phyloP scores from a whole-genome alignment of 2,113 vertebrate species.

The Burhinus bistriatus region DNA sequence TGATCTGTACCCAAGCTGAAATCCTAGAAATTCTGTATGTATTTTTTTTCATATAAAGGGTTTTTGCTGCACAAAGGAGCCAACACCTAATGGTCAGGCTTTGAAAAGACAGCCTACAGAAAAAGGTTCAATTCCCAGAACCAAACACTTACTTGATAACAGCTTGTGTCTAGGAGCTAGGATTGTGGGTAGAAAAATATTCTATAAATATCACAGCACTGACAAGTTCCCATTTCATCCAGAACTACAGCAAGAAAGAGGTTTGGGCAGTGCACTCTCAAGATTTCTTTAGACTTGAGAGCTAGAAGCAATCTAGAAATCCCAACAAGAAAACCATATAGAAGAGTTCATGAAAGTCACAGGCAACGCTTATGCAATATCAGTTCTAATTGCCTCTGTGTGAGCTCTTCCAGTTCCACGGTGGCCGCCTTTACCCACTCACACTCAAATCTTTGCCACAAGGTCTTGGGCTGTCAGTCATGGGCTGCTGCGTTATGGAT shows the following conservation, averaged over 20 bases:
- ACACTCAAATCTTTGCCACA: neutral
- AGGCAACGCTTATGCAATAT: neutral
- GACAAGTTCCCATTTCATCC: conserved; percentile 14
- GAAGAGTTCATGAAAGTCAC: neutral
- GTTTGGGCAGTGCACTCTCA: neutral
- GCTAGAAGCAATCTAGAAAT: conserved; percentile 3
- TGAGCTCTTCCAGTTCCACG: neutral
- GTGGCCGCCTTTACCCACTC: neutral
- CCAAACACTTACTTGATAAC: conserved; percentile 28
- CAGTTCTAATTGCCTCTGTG: rapidly evolving
- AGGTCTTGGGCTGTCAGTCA: neutral
- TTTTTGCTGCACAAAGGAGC: neutral
- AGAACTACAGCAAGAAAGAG: neutral
- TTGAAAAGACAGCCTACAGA: neutral
- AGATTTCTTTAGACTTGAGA: neutral
- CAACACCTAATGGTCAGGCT: conserved; percentile 14
- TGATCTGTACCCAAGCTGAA: neutral
- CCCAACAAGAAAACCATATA: neutral
- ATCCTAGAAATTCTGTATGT: neutral
- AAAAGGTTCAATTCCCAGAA: conserved; percentile 33
- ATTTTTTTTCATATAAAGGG: neutral
- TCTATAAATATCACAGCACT: conserved; percentile 31
- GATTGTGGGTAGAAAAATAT: conserved; percentile 56
- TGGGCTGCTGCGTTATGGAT: neutral
- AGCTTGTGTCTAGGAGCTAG: conserved; percentile 40